Conservation (phyloP, 2,888 invertebrate species). For the Dendrolimus pini region DNA sequence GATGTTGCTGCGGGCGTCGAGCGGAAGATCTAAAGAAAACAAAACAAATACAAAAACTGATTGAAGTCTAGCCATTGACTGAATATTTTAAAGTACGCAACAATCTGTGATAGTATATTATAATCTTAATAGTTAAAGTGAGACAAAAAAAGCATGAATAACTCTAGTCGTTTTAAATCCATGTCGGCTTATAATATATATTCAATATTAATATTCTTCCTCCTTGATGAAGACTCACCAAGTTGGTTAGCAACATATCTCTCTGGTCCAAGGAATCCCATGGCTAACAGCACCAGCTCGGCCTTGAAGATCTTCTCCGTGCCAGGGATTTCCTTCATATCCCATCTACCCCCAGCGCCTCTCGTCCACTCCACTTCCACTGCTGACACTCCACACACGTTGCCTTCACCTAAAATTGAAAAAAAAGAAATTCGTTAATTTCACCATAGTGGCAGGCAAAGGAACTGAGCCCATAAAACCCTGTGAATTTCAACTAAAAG, state of each 20-base stretch:
- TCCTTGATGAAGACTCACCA: constrained; percentile 28
- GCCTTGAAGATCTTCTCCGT: constrained; percentile 88
- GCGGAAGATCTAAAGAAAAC: constrained; percentile 76
- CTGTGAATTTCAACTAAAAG: no score
- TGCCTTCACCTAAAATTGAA: constrained; percentile 77
- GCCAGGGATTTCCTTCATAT: constrained; percentile 91
- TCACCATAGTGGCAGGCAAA: no score
- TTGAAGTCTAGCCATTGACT: no score
- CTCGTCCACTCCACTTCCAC: constrained; percentile 96
- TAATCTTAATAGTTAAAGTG: no score
- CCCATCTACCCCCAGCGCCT: constrained; percentile 94
- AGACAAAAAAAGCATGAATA: no score
- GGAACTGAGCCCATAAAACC: no score
- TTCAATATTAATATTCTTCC: no score
- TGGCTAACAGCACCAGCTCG: constrained; percentile 95
- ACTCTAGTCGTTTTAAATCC: no score
- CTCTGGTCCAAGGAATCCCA: constrained; percentile 99
- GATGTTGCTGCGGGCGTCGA: constrained; percentile 95
- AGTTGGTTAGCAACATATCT: constrained; percentile 89
- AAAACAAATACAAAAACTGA: no score
- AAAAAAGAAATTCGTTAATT: neutral
- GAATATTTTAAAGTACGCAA: no score
- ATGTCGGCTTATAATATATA: no score
- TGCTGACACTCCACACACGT: constrained; percentile 93
- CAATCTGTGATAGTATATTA: no score